phyloP scores from a whole-genome alignment of 2,797 vertebrate genomes.

The Petrocephalus sullivani region DNA sequence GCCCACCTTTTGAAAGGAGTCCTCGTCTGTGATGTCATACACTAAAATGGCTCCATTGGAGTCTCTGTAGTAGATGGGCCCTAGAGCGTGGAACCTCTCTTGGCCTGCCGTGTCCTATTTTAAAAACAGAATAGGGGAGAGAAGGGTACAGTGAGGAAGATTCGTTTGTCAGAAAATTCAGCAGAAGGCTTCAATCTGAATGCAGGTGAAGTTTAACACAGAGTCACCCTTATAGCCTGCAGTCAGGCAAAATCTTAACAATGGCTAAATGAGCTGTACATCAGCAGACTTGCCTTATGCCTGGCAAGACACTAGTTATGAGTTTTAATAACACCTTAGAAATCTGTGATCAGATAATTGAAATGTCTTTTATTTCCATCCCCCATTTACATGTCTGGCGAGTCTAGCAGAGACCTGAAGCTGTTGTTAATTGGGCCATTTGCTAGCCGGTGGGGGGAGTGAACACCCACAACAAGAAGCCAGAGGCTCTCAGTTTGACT shows the following conservation, averaged over 20 bases:
- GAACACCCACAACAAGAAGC: background rate
- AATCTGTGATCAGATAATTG: background rate
- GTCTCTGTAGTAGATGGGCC: slow-evolving; percentile 98
- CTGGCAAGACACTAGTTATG: background rate
- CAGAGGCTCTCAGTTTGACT: background rate
- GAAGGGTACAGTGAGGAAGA: background rate
- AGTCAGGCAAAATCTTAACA: background rate
- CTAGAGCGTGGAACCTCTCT: slow-evolving; percentile 93
- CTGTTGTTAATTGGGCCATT: background rate
- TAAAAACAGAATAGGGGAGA: slow-evolving; percentile 19
- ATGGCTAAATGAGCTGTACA: background rate
- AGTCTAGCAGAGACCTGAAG: background rate
- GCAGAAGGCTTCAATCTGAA: background rate
- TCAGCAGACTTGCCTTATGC: background rate
- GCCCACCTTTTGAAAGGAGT: slow-evolving; percentile 95
- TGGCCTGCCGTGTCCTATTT: slow-evolving; percentile 96
- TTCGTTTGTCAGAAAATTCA: background rate
- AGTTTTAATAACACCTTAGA: background rate
- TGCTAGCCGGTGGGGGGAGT: background rate
- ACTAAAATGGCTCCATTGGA: slow-evolving; percentile 96
- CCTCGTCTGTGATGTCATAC: slow-evolving; percentile 96
- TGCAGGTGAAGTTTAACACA: background rate
- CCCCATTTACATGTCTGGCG: background rate
- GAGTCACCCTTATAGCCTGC: background rate
- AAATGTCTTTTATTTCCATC: background rate